Percentiles rank a stretch among this genome's conserved stretches.
phyloP scores from a whole-genome alignment of 2,888 invertebrate genomes.

The Mantis religiosa region DNA sequence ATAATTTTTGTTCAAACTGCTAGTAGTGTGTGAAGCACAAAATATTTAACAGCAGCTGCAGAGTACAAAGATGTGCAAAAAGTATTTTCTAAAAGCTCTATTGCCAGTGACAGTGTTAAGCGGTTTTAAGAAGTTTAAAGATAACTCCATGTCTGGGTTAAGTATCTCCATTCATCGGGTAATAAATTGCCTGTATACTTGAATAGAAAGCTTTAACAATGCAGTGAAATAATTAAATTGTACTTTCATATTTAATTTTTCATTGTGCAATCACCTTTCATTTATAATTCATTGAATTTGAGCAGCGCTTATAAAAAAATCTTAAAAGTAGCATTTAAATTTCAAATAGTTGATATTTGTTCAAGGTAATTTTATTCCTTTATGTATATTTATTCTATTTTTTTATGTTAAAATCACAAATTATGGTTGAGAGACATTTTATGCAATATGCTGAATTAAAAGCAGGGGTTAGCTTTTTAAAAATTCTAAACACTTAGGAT shows the following conservation, averaged over 20 bases:
- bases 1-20: background rate
- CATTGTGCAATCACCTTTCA: background rate
- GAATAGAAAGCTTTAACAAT: background rate
- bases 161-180: background rate
- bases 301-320: background rate
- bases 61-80: background rate
- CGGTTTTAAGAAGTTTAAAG: background rate
- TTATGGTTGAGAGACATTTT: background rate
- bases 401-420: background rate
- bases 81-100: background rate
- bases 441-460: background rate
- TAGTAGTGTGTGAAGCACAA: background rate
- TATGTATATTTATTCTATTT: background rate
- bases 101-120: background rate
- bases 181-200: background rate
- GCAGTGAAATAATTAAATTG: background rate
- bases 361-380: background rate
- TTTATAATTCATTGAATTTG: background rate
- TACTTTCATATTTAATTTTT: background rate
- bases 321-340: background rate
- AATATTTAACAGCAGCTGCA: background rate
- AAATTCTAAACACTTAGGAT: background rate
- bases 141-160: background rate
- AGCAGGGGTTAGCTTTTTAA: background rate
- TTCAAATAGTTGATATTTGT: background rate